Base-by-base conservation (phyloP, 2,888 invertebrate genomes). In the Sinotaia quadrata region DNA sequence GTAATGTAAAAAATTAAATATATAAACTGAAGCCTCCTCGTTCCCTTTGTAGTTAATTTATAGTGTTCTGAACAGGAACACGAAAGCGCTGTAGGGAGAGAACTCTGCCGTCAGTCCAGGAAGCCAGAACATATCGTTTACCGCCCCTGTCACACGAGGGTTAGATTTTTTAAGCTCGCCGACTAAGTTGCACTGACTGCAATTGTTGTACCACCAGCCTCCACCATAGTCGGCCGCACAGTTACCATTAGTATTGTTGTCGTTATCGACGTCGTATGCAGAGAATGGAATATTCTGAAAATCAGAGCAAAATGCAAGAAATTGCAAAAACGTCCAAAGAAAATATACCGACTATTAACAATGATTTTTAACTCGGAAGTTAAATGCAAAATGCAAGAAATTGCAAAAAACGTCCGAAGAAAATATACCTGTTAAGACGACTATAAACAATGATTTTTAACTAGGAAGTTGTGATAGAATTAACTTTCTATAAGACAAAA, bases 111-210 rank as follows among this genome's bases (percentile, higher is more conserved):
- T 47, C 36, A 65, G 29, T 5, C 56, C 65, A 27, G 65, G 65
- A 27, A 37, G 27, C 56, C 56, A 65, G 65, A 65, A 65, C 18
- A 65, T 36, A 31, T 56, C 65, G 24, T 41, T 34, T n/a, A 65
- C 54, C 10, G 56, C 54, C 24, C 65, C 65, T 27, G 65, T 41
- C 4, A 44, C 21, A 2, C 65, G 65, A 5, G 56, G 54, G 21
- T 33, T n/a, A 37, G 33, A 2, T 24, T 10, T n/a, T 41, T 56
- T 52, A 4, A 44, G 41, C 47, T 54, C 18, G 2, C 65, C 65
- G 44, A 65, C 33, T 33, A 65, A 56, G 65, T 65, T 65, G 29
- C 65, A 65, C 21, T 44, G 37, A 56, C 65, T 56, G 44, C 65
- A 56, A 15, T 8, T 8, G 31, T n/a, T 36, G 41, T 56, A 67